Percentiles rank a stretch among this genome's conserved stretches.
These are phyloP conservation scores for Caerostris extrusa DNA, from an alignment of 1,140 invertebrate species.

Conservation along the genomic window DNA sequence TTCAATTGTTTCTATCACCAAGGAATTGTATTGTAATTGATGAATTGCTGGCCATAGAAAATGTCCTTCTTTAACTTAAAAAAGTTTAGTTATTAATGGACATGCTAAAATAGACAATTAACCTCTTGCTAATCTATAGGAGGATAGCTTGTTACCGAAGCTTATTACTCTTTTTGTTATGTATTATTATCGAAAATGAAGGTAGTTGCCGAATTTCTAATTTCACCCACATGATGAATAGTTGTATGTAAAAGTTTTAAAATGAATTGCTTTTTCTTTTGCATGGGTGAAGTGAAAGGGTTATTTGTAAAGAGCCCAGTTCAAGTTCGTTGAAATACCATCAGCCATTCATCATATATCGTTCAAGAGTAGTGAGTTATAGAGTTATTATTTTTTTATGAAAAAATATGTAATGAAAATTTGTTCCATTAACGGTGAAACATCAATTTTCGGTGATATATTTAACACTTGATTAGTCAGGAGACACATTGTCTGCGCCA, in stretches of 20 bases:
- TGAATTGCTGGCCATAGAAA: slow-evolving; percentile 33
- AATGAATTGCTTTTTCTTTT: background rate
- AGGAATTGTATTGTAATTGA: background rate
- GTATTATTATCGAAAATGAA: background rate
- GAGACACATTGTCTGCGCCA: too few species aligned
- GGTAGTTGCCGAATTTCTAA: background rate
- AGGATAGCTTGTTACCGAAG: background rate
- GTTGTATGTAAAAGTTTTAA: background rate
- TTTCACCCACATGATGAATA: background rate
- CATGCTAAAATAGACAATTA: slow-evolving; percentile 58
- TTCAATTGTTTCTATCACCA: slow-evolving; percentile 54
- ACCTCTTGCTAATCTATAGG: slow-evolving; percentile 39
- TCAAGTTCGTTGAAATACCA: background rate
- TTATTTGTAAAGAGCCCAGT: background rate
- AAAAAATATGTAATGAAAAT: too few species aligned
- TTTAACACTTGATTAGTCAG: too few species aligned
- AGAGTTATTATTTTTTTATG: too few species aligned
- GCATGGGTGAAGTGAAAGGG: background rate
- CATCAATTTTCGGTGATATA: too few species aligned
- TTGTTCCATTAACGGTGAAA: too few species aligned
- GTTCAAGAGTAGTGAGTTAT: background rate
- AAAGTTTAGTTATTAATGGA: slow-evolving; percentile 50
- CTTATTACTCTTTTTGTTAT: background rate
- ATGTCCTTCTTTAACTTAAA: slow-evolving; percentile 41
- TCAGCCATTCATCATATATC: background rate